Base-by-base conservation (phyloP, 2,113 vertebrate species). In the Natator depressus region DNA sequence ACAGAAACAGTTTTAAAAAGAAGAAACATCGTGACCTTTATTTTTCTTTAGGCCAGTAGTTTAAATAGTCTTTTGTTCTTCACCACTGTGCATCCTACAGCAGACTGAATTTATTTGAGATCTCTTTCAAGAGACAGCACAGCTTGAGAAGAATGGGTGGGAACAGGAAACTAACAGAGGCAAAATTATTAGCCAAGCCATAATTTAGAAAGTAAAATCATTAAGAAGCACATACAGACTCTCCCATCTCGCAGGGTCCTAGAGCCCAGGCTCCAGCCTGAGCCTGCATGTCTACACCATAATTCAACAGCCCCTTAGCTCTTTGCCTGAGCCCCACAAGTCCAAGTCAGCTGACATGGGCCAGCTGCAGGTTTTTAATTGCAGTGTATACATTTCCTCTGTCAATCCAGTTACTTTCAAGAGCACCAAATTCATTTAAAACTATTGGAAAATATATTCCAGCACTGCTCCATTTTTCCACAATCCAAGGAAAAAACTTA, bases 41-140 rank as follows among this genome's bases (percentile, higher is more conserved):
- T 83, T 92, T 47, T 78, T 46, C 75, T 89, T 92, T 84, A 47
- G 85, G 57, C 65, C 76, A 89, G 78, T 42, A 82, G 69, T 47
- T 95, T 94, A 78, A 89, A 88, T 49, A 92, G 57, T 86, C 65
- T 83, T 85, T 79, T 87, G 47, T 24, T 88, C 85, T 78, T 92
- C 95, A 57, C 75, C 88, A 87, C 93, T 80, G 59, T 31, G 76
- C 72, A 83, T 90, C 89, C 83, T 88, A 85, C 62, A 89, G 81
- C 94, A 85, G 35, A 55, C 17, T 82, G 13, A 84, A 24, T 83
- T 35, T 59, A 42, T 93, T 93, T 94, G 90, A 96, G 89, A 65
- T 89, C 92, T 47, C 86, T 80, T 80, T 57, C 78, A 46, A 85
- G 38, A 89, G 75, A 81, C 87, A 84, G 57, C 29, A 27, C 55